A percentile compares a stretch with the other conserved stretches of the same genome.
phyloP scores from a whole-genome alignment of 2,888 invertebrate species.

The Gnatocerus cornutus region DNA sequence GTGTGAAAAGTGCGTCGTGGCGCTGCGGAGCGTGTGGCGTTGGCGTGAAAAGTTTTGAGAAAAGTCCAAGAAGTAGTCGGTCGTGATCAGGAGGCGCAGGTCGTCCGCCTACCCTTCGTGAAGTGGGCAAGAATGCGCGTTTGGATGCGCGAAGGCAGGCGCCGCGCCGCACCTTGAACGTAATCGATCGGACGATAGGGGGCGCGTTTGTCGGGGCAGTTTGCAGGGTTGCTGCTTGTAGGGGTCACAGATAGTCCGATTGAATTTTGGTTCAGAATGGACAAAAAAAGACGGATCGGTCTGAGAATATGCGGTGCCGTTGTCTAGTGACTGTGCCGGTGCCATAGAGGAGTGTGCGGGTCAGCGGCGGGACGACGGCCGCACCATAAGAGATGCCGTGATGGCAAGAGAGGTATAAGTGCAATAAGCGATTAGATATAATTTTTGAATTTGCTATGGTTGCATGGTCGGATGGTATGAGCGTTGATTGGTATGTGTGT shows the following conservation, averaged over 20 bases:
- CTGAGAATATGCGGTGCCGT: conserved; percentile 64
- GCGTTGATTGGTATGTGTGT: conserved; percentile 38
- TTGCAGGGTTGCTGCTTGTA: conserved; percentile 69
- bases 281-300: conserved; percentile 67
- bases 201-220: conserved; percentile 68
- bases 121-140: conserved; percentile 40
- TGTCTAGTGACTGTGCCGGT: conserved; percentile 65
- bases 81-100: conserved; percentile 29
- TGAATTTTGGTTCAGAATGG: conserved; percentile 68
- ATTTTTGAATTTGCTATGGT: conserved; percentile 8
- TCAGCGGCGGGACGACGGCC: conserved; percentile 69
- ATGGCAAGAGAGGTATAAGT: conserved; percentile 80
- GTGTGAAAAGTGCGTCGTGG: background rate
- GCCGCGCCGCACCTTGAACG: conserved; percentile 59
- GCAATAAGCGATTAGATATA: background rate
- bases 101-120: conserved; percentile 27
- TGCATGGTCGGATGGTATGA: conserved; percentile 25
- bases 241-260: conserved; percentile 67
- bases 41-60: conserved; percentile 34
- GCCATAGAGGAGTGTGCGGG: conserved; percentile 59
- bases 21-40: background rate
- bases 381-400: conserved; percentile 80
- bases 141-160: conserved; percentile 46
- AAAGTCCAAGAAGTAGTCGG: conserved; percentile 28
- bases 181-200: conserved; percentile 67